Evolutionary conservation across 2,113 vertebrate species (phyloP), one percentile per base, ranked within the genome.

Genomic region (Fregetta grallaria): DNA sequence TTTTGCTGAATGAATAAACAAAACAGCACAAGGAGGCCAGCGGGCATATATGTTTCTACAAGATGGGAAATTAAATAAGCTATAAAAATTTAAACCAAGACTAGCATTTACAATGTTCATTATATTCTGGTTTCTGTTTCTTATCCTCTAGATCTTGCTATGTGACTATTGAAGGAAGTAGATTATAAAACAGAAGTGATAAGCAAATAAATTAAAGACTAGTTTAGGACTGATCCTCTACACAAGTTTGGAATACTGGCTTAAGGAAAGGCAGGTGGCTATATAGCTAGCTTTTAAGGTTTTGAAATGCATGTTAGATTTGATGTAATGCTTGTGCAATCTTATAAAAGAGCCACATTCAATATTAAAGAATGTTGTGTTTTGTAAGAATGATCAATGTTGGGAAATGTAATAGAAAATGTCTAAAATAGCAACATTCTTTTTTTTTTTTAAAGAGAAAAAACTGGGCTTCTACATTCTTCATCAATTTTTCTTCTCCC

Each of bases 1-100:
- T 92, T 95, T 27, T 76, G 58, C 91, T 95, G 92, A 93, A n/a
- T 76, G 86, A 72, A 86, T 81, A 95, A 95, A 91, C 65, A 92
- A 40, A 92, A 27, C 52, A 40, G 67, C 61, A 56, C 75, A 90
- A 74, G 72, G 61, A 86, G 56, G 82, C 89, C 79, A 91, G 74
- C 65, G 90, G 90, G 88, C 80, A 62, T 77, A 34, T 67, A 3
- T 87, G 75, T 86, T 93, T 80, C 90, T 92, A 81, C 68, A 88
- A 90, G 88, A 80, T 12, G 40, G 71, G 79, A 84, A 88, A 86
- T 90, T 77, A 95, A 94, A 82, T 53, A 62, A 92, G 72, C 79
- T 86, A 53, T 81, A 78, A 68, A 96, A 91, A 80, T 68, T 94
- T 91, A 92, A 94, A 86, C 29, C 40, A 42, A 56, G 68, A 74